These are phyloP conservation scores for Biston betularia DNA, from an alignment of 2,888 invertebrate genomes.

Conservation along the genomic window DNA sequence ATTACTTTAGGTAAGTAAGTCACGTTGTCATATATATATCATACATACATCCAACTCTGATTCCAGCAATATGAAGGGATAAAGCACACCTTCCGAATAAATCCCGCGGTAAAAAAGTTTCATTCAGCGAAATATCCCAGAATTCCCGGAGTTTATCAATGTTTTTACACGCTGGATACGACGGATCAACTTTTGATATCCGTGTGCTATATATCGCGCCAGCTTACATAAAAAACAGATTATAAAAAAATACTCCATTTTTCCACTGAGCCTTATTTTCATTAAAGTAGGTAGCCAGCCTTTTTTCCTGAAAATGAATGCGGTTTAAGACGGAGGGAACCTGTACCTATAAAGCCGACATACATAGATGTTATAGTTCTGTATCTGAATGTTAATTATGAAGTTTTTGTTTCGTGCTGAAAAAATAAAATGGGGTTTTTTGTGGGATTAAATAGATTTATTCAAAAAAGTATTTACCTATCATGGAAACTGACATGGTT, in stretches of 20 bases:
- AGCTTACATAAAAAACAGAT: conserved; percentile 21
- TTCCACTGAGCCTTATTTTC: not conserved
- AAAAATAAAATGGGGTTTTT: too few relatives aligned
- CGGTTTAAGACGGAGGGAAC: too few relatives aligned
- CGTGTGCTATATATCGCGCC: conserved; percentile 18
- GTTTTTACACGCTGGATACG: conserved; percentile 32
- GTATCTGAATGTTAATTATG: too few relatives aligned
- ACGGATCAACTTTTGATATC: conserved; percentile 39
- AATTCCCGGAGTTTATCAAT: conserved; percentile 31
- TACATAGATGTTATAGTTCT: too few relatives aligned
- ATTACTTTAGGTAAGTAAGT: not conserved
- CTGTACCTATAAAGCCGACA: too few relatives aligned
- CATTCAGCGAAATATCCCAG: conserved; percentile 16
- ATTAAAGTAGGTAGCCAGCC: too few relatives aligned
- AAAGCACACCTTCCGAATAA: conserved; percentile 26
- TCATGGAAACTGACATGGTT: too few relatives aligned
- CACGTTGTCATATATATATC: not conserved
- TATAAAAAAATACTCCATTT: conserved; percentile 4
- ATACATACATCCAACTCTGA: conserved; percentile 12
- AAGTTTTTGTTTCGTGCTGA: too few relatives aligned
- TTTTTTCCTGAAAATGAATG: too few relatives aligned
- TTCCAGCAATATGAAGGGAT: conserved; percentile 28
- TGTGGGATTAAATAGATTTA: too few relatives aligned
- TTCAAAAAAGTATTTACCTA: too few relatives aligned
- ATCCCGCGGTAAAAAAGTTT: conserved; percentile 26